Base-by-base conservation (phyloP, 2,113 vertebrate species). In the Nibea coibor region DNA sequence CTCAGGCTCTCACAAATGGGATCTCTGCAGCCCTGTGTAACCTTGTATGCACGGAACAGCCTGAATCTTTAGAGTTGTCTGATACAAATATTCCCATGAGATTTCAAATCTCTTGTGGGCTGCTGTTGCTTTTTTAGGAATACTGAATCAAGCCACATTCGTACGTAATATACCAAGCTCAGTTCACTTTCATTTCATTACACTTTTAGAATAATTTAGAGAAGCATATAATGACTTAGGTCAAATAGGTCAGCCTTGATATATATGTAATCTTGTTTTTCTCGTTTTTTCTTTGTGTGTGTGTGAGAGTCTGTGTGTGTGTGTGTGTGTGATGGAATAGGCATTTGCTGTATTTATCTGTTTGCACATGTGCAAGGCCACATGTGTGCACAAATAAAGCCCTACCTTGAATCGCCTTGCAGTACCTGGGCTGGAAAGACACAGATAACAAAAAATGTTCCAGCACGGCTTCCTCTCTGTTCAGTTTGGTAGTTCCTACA, bases 1-100 rank as follows among this genome's bases (percentile, higher is more conserved):
- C 87, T 78, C 77, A 35, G 74, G 35, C 88, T 81, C 83, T 72
- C 79, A 62, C 79, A 89, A 90, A 91, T 87, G 79, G 83, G 85
- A 91, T 89, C 80, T 83, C 69, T 78, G 90, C 79, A 76, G 84
- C 85, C 59, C 73, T 5, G 43, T 48, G 82, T 83, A 86, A 90
- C 90, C 92, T 90, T 87, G 82, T 69, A 53, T 77, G 78, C 71
- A 65, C 31, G 4, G 42, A 89, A 72, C 63, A 53, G 73, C 64
- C 68, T 53, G 66, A 56, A 80, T 89, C 75, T 82, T 75, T 69
- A 72, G 84, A 85, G 65, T 26, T 62, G 68, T 76, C 66, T 35
- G 56, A 72, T 72, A 11, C 57, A 72, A 86, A 78, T 69, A 62
- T 61, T 79, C 84, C 75, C 73, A 5, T 17, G 67, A 80, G 77